Percentiles rank a stretch among this genome's conserved stretches.
Evolutionary conservation across 2,113 vertebrate species (phyloP).

Genomic region (Apeltes quadracus): DNA sequence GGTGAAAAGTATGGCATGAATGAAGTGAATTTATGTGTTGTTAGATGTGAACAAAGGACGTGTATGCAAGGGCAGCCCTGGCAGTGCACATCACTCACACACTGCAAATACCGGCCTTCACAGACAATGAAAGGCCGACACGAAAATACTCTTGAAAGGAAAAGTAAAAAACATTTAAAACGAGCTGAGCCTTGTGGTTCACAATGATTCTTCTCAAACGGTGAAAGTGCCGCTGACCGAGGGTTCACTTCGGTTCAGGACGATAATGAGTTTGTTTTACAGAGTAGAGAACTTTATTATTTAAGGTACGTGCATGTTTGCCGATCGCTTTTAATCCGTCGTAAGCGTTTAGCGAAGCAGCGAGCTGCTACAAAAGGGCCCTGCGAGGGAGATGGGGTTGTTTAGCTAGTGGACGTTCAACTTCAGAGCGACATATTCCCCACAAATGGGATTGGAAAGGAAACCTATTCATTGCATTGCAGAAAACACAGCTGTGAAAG

Average conservation of each 20-base stretch:
- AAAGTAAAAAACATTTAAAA: background rate
- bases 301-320: background rate
- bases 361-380: background rate
- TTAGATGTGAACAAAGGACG: background rate
- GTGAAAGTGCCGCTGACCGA: background rate
- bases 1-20: background rate
- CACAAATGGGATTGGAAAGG: background rate
- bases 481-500: too few species aligned
- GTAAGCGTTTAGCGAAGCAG: background rate
- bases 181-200: background rate
- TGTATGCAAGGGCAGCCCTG: background rate
- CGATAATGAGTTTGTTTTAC: background rate
- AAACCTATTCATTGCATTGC: background rate
- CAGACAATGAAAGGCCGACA: constrained; percentile 3
- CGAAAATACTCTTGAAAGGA: background rate
- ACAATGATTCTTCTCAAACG: background rate
- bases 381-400: background rate
- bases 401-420: background rate
- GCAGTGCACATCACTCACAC: background rate
- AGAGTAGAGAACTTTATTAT: background rate
- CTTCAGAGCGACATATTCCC: background rate
- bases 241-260: background rate
- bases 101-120: constrained; percentile 15
- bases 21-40: background rate
- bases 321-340: background rate